Base-by-base conservation (phyloP, 2,888 invertebrate species). In the Chrysolina americana region DNA sequence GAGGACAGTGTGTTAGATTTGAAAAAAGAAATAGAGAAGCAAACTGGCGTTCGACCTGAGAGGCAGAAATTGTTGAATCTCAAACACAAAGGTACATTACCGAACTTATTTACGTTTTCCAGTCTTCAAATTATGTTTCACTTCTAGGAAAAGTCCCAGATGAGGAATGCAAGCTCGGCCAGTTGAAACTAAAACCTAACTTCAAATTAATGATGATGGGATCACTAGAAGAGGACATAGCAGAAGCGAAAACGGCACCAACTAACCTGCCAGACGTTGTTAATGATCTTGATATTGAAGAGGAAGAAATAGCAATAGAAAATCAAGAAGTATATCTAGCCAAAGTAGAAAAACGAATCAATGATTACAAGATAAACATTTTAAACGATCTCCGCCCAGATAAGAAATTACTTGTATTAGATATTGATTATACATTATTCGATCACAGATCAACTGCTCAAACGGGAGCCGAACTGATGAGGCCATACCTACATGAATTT, bases 131-230 rank as follows among this genome's bases (percentile, higher is more conserved):
- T 5, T 13, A 44, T 68, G n/a, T 63, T 56, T 63, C 19, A 66
- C 75, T 74, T 28, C 23, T 84, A 96, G 97, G 97, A 17, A 97
- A 97, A 90, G 91, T 93, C 65, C 95, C 96, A 0, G 92, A 93
- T 65, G 96, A 97, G 87, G 94, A 94, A 80, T 92, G 93, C 80
- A 91, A 92, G 64, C 89, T 98, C n/a, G 91, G 92, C 0, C 91
- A 92, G 66, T 86, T 98, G 75, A 94, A 94, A 82, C 88, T 98
- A 41, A 97, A 97, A 86, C 92, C 94, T 0, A 95, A 95, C 71
- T 94, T 95, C 79, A 98, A 98, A 88, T 91, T 98, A 13, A 98
- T 98, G 97, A 95, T 98, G 95, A 97, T 98, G 92, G 98, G 98
- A 0, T 98, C 97, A 0, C 89, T 96, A 2, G 98, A 98, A 86